Evolutionary conservation across 2,888 invertebrate genomes (phyloP).

Genomic region (Tachina lurida): DNA sequence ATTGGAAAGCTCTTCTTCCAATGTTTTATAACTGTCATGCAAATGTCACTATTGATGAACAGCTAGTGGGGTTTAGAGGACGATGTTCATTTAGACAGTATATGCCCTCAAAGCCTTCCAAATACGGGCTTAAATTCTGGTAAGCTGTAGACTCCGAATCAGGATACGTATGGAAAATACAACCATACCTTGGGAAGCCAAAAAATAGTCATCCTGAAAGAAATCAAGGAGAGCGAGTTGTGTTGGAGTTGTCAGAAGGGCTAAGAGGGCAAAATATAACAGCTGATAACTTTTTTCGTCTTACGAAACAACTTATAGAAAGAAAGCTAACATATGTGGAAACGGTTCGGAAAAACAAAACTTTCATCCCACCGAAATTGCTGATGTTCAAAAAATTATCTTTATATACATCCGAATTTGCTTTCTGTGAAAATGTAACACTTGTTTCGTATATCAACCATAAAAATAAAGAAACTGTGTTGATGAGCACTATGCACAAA

Average conservation of each 20-base stretch:
- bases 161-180: slow-evolving; percentile 2
- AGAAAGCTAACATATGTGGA: background rate
- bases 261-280: background rate
- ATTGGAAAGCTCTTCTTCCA: background rate
- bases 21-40: background rate
- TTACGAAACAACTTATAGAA: background rate
- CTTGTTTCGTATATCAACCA: background rate
- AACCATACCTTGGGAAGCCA: background rate
- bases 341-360: background rate
- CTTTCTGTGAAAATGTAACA: background rate
- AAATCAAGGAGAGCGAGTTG: background rate
- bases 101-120: background rate
- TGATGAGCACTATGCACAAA: slow-evolving; percentile 18
- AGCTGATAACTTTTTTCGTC: background rate
- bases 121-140: background rate
- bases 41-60: slow-evolving; percentile 1
- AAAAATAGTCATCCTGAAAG: background rate
- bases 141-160: background rate
- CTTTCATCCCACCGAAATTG: background rate
- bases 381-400: background rate
- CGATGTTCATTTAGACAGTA: background rate
- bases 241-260: too few species aligned
- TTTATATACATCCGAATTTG: slow-evolving; percentile 2
- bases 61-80: background rate
- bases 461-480: slow-evolving; percentile 8